Base-by-base conservation (phyloP, 2,797 vertebrate genomes). In the Petrocephalus schoutedeni region DNA sequence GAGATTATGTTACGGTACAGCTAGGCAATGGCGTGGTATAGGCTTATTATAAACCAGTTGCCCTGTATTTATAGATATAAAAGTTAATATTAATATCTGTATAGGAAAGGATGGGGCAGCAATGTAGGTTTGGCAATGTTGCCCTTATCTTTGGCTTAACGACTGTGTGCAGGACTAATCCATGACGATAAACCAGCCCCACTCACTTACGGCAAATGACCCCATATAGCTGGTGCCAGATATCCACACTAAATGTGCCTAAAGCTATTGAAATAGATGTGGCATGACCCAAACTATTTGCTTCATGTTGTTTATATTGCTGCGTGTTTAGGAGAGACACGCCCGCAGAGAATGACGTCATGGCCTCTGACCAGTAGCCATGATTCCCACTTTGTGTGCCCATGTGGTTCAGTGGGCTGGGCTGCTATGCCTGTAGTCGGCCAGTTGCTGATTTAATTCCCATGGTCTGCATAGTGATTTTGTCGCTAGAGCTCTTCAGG, bases 31-130 rank as follows among this genome's bases (percentile, higher is more conserved):
- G 89, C 92, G 90, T 88, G 88, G 91, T 87, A 87, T 84, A 74
- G 41, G 89, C 91, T 91, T 86, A 90, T 92, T 93, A 93, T 93
- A 94, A 94, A 91, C 90, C 90, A 86, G 89, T 89, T 88, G 61
- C 45, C 23, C 45, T 91, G 87, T 93, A 93, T 95, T 93, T 92
- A 92, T 94, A 94, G 92, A 87, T 51, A 89, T 83, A 84, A 14
- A 89, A 58, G 88, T 89, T 89, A 88, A 87, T 91, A 92, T 92
- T 94, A 93, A 92, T 91, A 92, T 92, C 89, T 87, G 88, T 86
- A 84, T 85, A 91, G 89, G 91, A 91, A 92, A 90, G 89, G 77
- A 67, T 51, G 21, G 51, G n/a, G 32, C n/a, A 19, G 45, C 45
- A 8, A 45, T 49, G 6, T 82, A n/a, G 41, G 19, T 83, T 83